Conservation (phyloP, 2,888 invertebrate genomes). For the Syrphus vitripennis region DNA sequence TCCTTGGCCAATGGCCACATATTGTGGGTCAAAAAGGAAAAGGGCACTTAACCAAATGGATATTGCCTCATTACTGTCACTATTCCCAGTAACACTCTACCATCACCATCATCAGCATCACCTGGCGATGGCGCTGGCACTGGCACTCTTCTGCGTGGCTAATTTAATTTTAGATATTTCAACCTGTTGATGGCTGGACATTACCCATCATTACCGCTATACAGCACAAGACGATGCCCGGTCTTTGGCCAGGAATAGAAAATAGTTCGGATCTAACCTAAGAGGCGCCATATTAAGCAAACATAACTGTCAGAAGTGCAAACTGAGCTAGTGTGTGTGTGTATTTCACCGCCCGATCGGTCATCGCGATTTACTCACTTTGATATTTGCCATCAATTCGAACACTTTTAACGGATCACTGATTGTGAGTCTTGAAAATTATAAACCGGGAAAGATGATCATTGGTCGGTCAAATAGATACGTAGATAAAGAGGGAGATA, state of each 20-base stretch:
- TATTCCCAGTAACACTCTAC: not conserved
- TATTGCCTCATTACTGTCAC: conserved; percentile 60
- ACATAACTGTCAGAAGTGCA: conserved; percentile 53
- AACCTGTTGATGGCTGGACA: conserved; percentile 51
- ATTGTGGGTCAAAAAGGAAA: conserved; percentile 64
- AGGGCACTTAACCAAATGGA: conserved; percentile 64
- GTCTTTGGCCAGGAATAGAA: not conserved
- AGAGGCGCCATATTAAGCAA: conserved; percentile 59
- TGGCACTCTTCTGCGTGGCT: not conserved
- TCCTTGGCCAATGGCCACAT: not conserved
- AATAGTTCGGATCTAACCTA: not conserved
- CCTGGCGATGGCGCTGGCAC: not conserved
- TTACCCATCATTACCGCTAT: conserved; percentile 52
- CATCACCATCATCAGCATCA: not conserved
- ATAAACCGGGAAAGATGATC: conserved; percentile 27
- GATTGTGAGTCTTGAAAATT: conserved; percentile 10
- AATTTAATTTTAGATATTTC: conserved; percentile 62
- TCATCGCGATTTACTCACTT: not conserved
- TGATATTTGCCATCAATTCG: conserved; percentile 12
- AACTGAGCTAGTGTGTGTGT: not conserved
- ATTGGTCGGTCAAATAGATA: conserved; percentile 15
- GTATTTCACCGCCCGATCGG: too few species aligned
- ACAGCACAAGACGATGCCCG: not conserved
- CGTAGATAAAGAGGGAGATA: not conserved
- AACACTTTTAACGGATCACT: conserved; percentile 52